Base-by-base conservation (phyloP, 1,140 invertebrate species). In the Penaeus chinensis region DNA sequence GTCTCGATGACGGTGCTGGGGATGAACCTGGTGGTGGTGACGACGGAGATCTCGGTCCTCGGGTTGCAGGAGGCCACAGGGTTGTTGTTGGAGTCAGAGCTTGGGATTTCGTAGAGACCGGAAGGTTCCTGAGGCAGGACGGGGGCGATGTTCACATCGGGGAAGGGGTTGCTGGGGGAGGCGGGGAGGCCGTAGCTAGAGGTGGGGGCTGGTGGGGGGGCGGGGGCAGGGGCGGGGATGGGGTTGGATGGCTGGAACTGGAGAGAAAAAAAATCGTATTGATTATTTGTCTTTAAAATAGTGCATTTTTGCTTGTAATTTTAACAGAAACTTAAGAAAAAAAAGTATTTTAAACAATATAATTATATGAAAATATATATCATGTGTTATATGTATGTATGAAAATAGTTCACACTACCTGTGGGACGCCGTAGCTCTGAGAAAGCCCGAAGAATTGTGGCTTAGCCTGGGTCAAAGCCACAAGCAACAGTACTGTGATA, bases 1-100 rank as follows among this genome's bases (percentile, higher is more conserved):
- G 86, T 87, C 60, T 87, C 80, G 18, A 87, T 32, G 8, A 87
- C 71, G 11, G 86, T 87, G 22, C 79, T 87, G 27, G 86, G 86
- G 22, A 87, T 76, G 20, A 87, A 78, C 10, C 69, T 20, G 11
- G 86, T 87, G 5, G 86, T 76, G 22, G 86, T 87, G 19, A 87
- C 69, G 24, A 87, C 61, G 20, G 86, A 87, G 7, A 82, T 60
- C 7, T 27, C 47, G 27, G 62, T 83, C 80, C 78, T 24, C 2
- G 86, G 79, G 20, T 82, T 22, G 54, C 86, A 87, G 7, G 69
- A 61, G 10, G n/a, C 65, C 76, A 60, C 63, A 3, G 84, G 74
- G 54, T 62, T 54, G 27, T 62, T 37, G 83, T 62, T 62, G 78
- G 85, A 37, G 24, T 63, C 79, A 10, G 65, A 54, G 16, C 18